Evolutionary conservation across 64 coral and sea anemone genomes (phyloP), one percentile per base, ranked within the genome.

Genomic region (Anthopleura sola): DNA sequence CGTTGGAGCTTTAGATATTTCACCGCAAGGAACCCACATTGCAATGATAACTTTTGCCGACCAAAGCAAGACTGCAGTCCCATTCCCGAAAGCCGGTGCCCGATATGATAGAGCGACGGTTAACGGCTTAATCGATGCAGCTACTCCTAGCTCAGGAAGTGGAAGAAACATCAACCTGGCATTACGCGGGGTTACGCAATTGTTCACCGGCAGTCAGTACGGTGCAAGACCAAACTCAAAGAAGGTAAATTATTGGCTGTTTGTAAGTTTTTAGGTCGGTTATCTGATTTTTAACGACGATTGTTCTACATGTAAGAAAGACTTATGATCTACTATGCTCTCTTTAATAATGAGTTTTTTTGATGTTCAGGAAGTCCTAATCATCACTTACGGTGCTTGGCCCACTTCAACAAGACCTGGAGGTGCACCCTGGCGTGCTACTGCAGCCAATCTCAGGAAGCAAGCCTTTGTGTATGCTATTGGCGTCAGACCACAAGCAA

Each of bases 11-110:
- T 92, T 92, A 18, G 86, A 95, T n/a, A 86, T 95, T n/a, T 92
- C 93, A 17, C 54, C 78, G 2, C 92, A 88, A 60, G 93, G 93
- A 83, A 86, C 93, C 31, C 93, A 92, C 66, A 37, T 92, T 40
- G 93, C 90, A 12, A 64, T 85, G 16, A 57, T 95, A 14, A 85
- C 84, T 0, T 95, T 92, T 79, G 85, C 86, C 36, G 84, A 89
- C 13, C 37, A 47, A 5, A 23, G 90, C 36, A 38, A 28, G 36
- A 60, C 88, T 46, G 60, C 88, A 28, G 54, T 92, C 56, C 48
- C 75, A 36, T 95, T 95, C 78, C 80, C 80, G 19, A 50, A 46
- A 23, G 54, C 81, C 24, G 60, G 23, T 49, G 24, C 68, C 28
- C 44, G 68, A 37, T 90, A 90, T 31, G 57, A 53, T 39, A 76